These are phyloP conservation scores for Drosophila greeni DNA, from an alignment of 2,888 invertebrate genomes.

Conservation along the genomic window DNA sequence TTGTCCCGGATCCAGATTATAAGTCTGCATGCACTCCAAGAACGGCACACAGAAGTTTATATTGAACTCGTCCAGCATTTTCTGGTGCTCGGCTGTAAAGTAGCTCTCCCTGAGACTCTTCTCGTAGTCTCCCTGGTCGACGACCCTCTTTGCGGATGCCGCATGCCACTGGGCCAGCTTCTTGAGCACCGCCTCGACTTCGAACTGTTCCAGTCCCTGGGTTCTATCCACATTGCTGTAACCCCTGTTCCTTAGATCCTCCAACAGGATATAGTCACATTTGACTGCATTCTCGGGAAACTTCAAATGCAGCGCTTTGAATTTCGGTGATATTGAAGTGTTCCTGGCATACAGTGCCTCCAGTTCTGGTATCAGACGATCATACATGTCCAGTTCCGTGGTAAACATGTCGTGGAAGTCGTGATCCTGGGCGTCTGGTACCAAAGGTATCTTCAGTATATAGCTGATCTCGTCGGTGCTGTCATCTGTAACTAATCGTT, in stretches of 20 bases:
- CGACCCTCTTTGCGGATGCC: constrained; percentile 64
- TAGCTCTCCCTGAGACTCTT: constrained; percentile 42
- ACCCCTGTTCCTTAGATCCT: constrained; percentile 60
- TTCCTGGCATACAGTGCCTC: constrained; percentile 57
- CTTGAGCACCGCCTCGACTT: constrained; percentile 64
- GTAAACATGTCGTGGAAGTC: constrained; percentile 57
- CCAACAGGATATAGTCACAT: constrained; percentile 66
- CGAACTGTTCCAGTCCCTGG: constrained; percentile 61
- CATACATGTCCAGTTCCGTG: constrained; percentile 65
- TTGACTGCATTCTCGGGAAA: constrained; percentile 47
- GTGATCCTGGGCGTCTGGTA: constrained; percentile 48
- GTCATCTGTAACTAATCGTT: constrained; percentile 23
- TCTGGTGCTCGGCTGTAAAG: constrained; percentile 44
- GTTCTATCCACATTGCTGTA: constrained; percentile 64
- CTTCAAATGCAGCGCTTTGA: constrained; percentile 62
- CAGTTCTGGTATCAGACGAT: constrained; percentile 65
- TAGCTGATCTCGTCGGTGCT: constrained; percentile 44
- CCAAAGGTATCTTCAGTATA: constrained; percentile 68
- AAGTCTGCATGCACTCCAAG: constrained; percentile 53
- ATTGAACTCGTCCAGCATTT: constrained; percentile 49
- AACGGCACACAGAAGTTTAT: constrained; percentile 49
- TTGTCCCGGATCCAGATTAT: constrained; percentile 49
- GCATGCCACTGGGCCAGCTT: constrained; percentile 75
- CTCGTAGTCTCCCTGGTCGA: constrained; percentile 55
- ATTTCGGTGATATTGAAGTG: constrained; percentile 43